Conservation (phyloP, 35 echinoderm and acorn worm species). For the Diadema setosum region DNA sequence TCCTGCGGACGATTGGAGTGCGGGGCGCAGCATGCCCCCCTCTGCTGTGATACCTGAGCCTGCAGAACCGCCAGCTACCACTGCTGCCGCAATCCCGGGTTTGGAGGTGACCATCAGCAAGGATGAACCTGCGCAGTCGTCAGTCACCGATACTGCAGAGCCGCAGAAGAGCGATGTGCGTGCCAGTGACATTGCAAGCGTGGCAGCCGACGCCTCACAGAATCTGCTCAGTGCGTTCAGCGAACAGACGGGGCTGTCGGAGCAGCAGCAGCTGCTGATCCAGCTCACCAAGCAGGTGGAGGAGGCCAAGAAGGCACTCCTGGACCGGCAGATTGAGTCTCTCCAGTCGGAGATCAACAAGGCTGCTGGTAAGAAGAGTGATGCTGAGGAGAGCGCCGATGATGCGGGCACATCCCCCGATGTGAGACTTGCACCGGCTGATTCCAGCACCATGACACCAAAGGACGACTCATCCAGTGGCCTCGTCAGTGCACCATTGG, state of each 20-base stretch:
- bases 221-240: constrained; percentile 73
- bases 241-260: constrained; percentile 55
- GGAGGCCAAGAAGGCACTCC: constrained; percentile 91
- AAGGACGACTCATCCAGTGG: constrained; percentile 17
- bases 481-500: neutral
- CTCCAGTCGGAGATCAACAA: constrained; percentile 86
- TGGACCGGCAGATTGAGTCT: constrained; percentile 91
- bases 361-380: constrained; percentile 40
- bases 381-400: neutral
- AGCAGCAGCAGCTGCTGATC: constrained; percentile 87
- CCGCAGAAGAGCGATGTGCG: neutral
- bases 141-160: neutral
- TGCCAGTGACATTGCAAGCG: constrained; percentile 71
- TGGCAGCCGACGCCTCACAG: constrained; percentile 63
- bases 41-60: neutral
- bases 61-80: neutral
- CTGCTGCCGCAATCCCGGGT: neutral
- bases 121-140: neutral
- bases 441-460: constrained; percentile 44
- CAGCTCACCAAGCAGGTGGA: constrained; percentile 90
- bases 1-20: constrained; percentile 55
- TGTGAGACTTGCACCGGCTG: constrained; percentile 31
- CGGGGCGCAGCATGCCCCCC: neutral
- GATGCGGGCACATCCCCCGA: constrained; percentile 6
- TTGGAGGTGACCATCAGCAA: neutral